Evolutionary conservation across 1,140 invertebrate genomes (phyloP), one percentile per base, ranked within the genome.

Genomic region (Metopolophium dirhodum): DNA sequence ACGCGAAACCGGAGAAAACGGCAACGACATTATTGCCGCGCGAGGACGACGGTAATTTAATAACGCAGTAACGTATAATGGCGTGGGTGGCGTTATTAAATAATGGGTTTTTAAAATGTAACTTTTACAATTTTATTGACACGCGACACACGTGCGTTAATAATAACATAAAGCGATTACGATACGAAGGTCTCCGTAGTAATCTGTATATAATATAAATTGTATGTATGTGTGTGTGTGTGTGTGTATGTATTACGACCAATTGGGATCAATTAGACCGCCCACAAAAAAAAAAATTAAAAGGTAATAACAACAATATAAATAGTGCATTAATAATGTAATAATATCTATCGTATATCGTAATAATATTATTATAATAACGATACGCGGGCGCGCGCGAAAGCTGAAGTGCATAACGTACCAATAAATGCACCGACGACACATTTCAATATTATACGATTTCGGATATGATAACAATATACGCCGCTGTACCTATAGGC

Each of bases 251-350:
- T 37, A 37, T 37, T 54, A 23, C 49, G n/a, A 20, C 37, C 35
- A 90, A 90, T 90, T 90, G 51, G 35, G 88, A 90, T 90, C 88
- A 90, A 90, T 90, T 90, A 90, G 51, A 61, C 35, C 51, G 35
- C 54, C 51, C 51, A 90, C n/a, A 47, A 90, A 61, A 90, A 61
- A 90, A 90, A 57, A 57, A 51, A 35, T 54, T 47, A 35, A 47
- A 54, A 35, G 9, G 9, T 57, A 90, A 37, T 41, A 90, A 41
- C 35, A 61, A 41, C 35, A 87, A 47, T 23, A 85, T 26, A 41
- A 85, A 85, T 26, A 45, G 41, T 45, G n/a, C 30, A 68, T n/a
- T 68, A 68, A 54, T 54, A 54, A 68, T 68, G 30, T 68, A 68
- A 68, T 68, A 61, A 61, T 61, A 61, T 61, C 30, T 61, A 61